These are phyloP conservation scores for Anneissia japonica DNA, from an alignment of 35 echinoderm and acorn worm genomes.

Conservation along the genomic window DNA sequence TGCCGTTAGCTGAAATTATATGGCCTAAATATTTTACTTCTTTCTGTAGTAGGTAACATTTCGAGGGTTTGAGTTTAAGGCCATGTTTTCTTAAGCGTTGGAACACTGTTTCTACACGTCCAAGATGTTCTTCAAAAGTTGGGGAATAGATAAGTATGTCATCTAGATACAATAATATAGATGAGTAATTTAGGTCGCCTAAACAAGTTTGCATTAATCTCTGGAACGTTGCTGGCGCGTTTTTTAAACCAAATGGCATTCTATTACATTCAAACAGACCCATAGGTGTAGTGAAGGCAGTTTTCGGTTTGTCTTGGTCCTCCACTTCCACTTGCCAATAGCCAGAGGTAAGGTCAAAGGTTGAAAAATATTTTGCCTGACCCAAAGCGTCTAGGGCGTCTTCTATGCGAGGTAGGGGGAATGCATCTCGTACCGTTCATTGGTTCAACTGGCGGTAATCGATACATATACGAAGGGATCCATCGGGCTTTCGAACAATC, in stretches of 20 bases:
- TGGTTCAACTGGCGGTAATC: constrained; percentile 3
- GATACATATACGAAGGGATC: neutral
- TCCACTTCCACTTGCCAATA: constrained; percentile 17
- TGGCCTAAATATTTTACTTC: constrained; percentile 30
- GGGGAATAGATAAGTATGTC: constrained; percentile 36
- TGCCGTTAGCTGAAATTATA: constrained; percentile 18
- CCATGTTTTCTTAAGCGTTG: constrained; percentile 31
- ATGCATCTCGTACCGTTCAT: neutral
- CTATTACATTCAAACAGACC: constrained; percentile 28
- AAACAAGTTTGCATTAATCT: constrained; percentile 26
- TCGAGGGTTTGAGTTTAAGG: constrained; percentile 43
- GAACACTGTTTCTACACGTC: constrained; percentile 15
- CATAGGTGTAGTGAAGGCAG: constrained; percentile 26
- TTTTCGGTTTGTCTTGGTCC: neutral
- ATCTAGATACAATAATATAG: constrained; percentile 31
- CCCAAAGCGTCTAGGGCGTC: neutral
- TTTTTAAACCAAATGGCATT: constrained; percentile 35
- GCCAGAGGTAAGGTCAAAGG: neutral
- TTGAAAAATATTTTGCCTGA: neutral
- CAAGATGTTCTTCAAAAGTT: constrained; percentile 41
- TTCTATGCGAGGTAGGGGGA: neutral
- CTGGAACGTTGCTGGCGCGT: constrained; percentile 38
- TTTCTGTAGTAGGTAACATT: constrained; percentile 26
- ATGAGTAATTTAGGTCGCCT: neutral
- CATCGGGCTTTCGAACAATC: neutral